phyloP scores from a whole-genome alignment of 2,797 vertebrate species.

The Orestias chungarensis region DNA sequence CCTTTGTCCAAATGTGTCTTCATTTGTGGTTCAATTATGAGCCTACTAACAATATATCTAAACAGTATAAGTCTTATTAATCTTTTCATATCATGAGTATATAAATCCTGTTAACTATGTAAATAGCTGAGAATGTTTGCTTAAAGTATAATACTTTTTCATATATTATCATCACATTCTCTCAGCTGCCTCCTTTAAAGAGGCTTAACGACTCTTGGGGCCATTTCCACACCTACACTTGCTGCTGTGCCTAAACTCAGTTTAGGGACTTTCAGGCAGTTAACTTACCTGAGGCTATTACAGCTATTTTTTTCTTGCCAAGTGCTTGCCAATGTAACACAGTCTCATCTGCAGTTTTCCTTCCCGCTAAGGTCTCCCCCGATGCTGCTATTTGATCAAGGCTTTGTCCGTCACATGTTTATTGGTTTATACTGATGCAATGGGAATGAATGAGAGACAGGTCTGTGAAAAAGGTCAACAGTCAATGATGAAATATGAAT shows the following conservation, averaged over 20 bases:
- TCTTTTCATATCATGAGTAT: slow-evolving; percentile 27
- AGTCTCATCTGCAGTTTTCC: slow-evolving; percentile 58
- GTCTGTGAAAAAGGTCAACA: slow-evolving; percentile 73
- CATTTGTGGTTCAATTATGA: slow-evolving; percentile 22
- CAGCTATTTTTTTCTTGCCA: slow-evolving; percentile 74
- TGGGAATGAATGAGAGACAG: slow-evolving; percentile 67
- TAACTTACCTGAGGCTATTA: slow-evolving; percentile 69
- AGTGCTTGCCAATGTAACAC: slow-evolving; percentile 62
- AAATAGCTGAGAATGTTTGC: slow-evolving; percentile 38
- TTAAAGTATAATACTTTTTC: slow-evolving; percentile 35
- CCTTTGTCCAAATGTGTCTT: slow-evolving; percentile 12
- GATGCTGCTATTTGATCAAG: slow-evolving; percentile 72
- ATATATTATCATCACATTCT: slow-evolving; percentile 50
- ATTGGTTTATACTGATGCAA: slow-evolving; percentile 73
- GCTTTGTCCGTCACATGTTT: slow-evolving; percentile 70
- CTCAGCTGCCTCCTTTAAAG: slow-evolving; percentile 56
- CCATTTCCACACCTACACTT: slow-evolving; percentile 70
- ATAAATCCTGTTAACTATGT: neutral
- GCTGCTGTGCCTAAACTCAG: slow-evolving; percentile 65
- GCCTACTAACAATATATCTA: slow-evolving; percentile 11
- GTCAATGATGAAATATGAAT: slow-evolving; percentile 76
- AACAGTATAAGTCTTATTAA: slow-evolving; percentile 16
- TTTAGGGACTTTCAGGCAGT: slow-evolving; percentile 70
- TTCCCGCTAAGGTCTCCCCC: slow-evolving; percentile 32
- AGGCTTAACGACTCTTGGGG: slow-evolving; percentile 66